Evolutionary conservation across 2,797 vertebrate genomes (phyloP), one percentile per base, ranked within the genome.

Genomic region (Setipinna tenuifilis): DNA sequence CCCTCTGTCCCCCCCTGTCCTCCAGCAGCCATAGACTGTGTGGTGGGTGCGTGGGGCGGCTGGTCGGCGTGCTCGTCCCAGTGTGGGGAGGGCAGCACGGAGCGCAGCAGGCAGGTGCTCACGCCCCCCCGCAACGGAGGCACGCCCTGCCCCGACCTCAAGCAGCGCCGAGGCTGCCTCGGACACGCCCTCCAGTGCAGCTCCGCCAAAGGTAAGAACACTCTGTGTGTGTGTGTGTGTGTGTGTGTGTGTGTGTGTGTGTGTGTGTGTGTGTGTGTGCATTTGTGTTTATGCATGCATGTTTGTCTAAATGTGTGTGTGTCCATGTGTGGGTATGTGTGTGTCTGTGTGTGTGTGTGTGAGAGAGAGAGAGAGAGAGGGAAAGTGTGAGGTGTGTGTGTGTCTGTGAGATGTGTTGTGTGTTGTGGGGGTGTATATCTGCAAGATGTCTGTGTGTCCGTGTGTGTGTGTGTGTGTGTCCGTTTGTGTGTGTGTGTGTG

Each of bases 151-250:
- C 97, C 96, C 0, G 96, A 97, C 88, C 96, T 98, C 84, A 97
- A 95, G 86, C 97, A 98, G 92, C 95, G 96, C 0, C 91, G 96
- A 0, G 97, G 97, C 31, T 98, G 97, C 92, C 95, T 95, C 0
- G 96, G 96, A 65, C 95, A 97, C 88, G 93, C 94, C 17, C 90
- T 90, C 0, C 83, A 93, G 61, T 97, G 97, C 84, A 92, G 91
- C 80, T 88, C 87, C 0, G 94, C 94, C 0, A 95, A 95, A 96
- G 97, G 97, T 97, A 92, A 92, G 28, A 48, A 59, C 19, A 59
- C n/a, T 57, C n/a, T 54, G 65, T 19, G 3, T 41, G 44, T 17
- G 11, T 41, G 71, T 71, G 28, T 61, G 2, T 81, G 21, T 82
- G 31, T 82, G 14, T 83, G 48, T 31, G 12, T 84, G 68, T 10